phyloP scores from a whole-genome alignment of 2,888 invertebrate species.

The Cryptus viduatorius region DNA sequence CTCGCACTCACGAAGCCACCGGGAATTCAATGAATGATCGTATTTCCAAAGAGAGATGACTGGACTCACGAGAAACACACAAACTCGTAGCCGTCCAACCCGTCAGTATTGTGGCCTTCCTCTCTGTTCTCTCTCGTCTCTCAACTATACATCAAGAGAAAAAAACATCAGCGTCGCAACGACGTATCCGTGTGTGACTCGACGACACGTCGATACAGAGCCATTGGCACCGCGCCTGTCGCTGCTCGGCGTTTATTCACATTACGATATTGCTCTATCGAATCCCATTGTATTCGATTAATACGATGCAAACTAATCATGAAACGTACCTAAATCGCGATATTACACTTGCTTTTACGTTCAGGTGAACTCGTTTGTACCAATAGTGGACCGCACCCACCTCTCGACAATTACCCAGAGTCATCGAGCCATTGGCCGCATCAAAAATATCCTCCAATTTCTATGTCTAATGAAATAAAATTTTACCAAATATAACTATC shows the following conservation, averaged over 20 bases:
- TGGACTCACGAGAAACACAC: conserved; percentile 12
- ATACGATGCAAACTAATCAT: neutral
- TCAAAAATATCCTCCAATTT: conserved; percentile 7
- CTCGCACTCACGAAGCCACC: conserved; percentile 5
- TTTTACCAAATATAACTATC: neutral
- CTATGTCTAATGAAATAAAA: neutral
- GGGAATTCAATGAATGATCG: conserved; percentile 56
- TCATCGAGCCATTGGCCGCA: conserved; percentile 30
- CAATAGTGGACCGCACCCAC: conserved; percentile 57
- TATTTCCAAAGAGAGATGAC: conserved; percentile 44
- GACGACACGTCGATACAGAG: conserved; percentile 42
- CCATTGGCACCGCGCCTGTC: conserved; percentile 43
- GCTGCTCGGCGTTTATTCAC: conserved; percentile 23
- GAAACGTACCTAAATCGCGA: neutral
- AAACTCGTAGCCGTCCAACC: neutral
- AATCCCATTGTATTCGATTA: neutral
- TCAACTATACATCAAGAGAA: conserved; percentile 34
- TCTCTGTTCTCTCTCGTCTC: conserved; percentile 36
- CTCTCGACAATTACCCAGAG: conserved; percentile 31
- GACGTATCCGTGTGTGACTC: conserved; percentile 28
- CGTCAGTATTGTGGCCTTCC: neutral
- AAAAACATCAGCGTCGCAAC: conserved; percentile 34
- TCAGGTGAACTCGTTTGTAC: conserved; percentile 13
- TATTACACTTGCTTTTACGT: neutral
- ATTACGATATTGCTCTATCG: neutral